Percentiles rank a stretch among this genome's conserved stretches.
Conservation (phyloP, 2,113 vertebrate genomes). For the Eudyptes chrysolophus region DNA sequence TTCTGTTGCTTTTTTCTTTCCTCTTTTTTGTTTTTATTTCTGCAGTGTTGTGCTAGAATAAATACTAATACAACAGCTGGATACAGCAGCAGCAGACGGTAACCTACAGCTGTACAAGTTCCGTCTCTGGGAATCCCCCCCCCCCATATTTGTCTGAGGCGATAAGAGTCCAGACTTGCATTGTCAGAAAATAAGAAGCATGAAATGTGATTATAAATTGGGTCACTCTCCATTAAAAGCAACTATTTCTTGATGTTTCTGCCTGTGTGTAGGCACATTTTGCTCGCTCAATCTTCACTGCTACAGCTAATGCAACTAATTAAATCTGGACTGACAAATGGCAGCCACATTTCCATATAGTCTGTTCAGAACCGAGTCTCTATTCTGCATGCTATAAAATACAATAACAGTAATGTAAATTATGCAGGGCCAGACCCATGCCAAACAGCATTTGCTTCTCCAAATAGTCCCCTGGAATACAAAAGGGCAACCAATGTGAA, state of each 20-base stretch:
- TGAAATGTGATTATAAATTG: not conserved
- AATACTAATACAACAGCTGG: constrained; percentile 27
- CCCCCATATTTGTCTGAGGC: not conserved
- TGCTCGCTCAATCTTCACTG: not conserved
- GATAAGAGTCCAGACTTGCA: not conserved
- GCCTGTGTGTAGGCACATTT: not conserved
- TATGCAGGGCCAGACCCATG: not conserved
- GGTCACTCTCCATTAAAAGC: not conserved
- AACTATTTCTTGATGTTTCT: not conserved
- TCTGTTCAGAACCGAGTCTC: not conserved
- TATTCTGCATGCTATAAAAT: not conserved
- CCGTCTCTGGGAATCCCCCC: not conserved
- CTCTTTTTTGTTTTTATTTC: not conserved
- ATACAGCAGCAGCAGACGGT: not conserved
- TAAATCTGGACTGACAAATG: not conserved
- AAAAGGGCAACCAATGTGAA: constrained; percentile 10
- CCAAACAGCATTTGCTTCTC: constrained; percentile 29
- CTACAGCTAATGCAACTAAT: not conserved
- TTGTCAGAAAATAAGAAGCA: not conserved
- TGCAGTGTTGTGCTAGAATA: not conserved
- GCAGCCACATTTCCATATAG: not conserved
- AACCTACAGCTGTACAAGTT: not conserved
- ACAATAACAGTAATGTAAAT: constrained; percentile 28
- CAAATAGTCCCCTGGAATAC: constrained; percentile 33
- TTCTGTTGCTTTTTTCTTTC: not conserved